Evolutionary conservation across 30 jellyfish, hydroid and myxozoan genomes (phyloP), one percentile per base, ranked within the genome.

Genomic region (Clytia hemisphaerica): DNA sequence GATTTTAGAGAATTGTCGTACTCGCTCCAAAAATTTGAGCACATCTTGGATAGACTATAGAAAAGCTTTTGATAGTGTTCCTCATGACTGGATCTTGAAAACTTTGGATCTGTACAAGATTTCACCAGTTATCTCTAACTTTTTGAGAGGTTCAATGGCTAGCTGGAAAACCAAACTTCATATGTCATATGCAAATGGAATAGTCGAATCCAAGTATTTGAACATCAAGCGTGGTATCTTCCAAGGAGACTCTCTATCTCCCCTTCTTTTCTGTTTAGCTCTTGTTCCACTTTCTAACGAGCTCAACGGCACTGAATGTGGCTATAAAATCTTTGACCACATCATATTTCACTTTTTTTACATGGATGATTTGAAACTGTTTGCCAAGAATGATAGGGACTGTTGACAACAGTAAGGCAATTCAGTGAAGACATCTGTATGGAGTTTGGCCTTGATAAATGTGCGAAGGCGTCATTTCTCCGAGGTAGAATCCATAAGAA

Each of bases 31-130:
- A 9, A 58, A 72, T 29, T 67, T 55, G 21, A 53, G 76, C 44
- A 58, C 59, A 0, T 76, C 77, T 10, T 73, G 85, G 85, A 45
- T 73, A 2, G 85, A 73, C 30, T 73, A 44, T 44, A 73, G 30
- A 34, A 73, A 73, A 70, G 78, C n/a, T n/a, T n/a, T n/a, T n/a
- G n/a, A n/a, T n/a, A n/a, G n/a, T n/a, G n/a, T n/a, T n/a, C n/a
- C n/a, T n/a, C n/a, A n/a, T n/a, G n/a, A n/a, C n/a, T n/a, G n/a
- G n/a, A n/a, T n/a, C n/a, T n/a, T n/a, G n/a, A n/a, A n/a, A n/a
- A n/a, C n/a, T n/a, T n/a, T n/a, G n/a, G n/a, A n/a, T n/a, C n/a
- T n/a, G n/a, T n/a, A n/a, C n/a, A n/a, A n/a, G n/a, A n/a, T n/a
- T n/a, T n/a, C n/a, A n/a, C n/a, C n/a, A n/a, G n/a, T n/a, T n/a